Percentiles rank a stretch among this genome's conserved stretches.
These are phyloP conservation scores for Uloborus plumipes DNA, from an alignment of 2,888 invertebrate genomes.

Conservation along the genomic window DNA sequence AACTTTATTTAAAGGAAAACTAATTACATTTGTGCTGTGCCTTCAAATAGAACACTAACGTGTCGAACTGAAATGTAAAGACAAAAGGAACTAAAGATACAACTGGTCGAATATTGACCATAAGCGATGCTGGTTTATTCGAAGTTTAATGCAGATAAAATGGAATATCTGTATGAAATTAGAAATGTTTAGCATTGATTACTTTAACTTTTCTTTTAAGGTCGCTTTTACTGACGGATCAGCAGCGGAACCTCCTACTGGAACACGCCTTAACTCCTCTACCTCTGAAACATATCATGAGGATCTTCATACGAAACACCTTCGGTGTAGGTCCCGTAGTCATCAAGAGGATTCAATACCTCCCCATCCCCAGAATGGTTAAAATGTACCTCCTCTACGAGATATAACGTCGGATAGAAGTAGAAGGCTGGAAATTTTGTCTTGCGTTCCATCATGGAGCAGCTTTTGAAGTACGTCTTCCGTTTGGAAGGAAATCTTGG, in stretches of 20 bases:
- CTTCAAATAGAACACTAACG: no score
- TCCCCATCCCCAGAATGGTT: slow-evolving; percentile 79
- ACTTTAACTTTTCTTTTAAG: not conserved
- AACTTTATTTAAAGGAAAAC: no score
- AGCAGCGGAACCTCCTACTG: slow-evolving; percentile 79
- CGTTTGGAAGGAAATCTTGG: not conserved
- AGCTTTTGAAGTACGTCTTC: no score
- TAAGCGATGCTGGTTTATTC: no score
- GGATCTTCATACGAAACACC: slow-evolving; percentile 76
- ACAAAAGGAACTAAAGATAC: no score
- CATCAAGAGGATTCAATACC: slow-evolving; percentile 72
- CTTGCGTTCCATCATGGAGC: no score
- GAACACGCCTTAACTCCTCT: slow-evolving; percentile 77
- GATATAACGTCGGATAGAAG: slow-evolving; percentile 68
- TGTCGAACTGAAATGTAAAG: no score
- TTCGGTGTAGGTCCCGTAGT: slow-evolving; percentile 72
- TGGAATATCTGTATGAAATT: no score
- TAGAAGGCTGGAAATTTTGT: not conserved
- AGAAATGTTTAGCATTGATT: no score
- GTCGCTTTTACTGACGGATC: slow-evolving; percentile 78
- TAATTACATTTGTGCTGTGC: no score
- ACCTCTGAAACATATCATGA: slow-evolving; percentile 78
- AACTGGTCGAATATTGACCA: no score
- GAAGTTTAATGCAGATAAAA: no score
- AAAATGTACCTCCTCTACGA: slow-evolving; percentile 81